Percentiles rank a stretch among this genome's conserved stretches.
Evolutionary conservation across 1,140 invertebrate genomes (phyloP).

Genomic region (Phymastichus coffea): DNA sequence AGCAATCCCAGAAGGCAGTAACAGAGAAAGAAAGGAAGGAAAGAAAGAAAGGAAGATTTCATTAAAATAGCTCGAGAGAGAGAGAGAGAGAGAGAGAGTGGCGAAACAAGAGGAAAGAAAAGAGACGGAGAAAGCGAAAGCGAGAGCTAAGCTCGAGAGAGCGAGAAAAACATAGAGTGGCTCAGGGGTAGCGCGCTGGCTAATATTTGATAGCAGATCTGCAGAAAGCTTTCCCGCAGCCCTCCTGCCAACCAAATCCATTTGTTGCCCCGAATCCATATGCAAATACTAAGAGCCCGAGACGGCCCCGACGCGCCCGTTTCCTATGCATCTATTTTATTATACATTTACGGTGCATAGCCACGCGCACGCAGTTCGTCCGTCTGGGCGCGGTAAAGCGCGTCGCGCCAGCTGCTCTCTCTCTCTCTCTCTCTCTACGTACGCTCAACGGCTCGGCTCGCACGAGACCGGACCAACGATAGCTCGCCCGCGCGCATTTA

Average conservation of each 20-base stretch:
- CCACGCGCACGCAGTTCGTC: no score
- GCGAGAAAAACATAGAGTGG: no score
- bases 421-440: no score
- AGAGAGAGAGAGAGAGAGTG: not conserved
- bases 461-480: no score
- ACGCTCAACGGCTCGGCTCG: not conserved
- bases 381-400: no score
- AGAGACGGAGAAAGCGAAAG: no score
- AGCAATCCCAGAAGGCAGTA: not conserved
- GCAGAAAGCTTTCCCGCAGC: not conserved
- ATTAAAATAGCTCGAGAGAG: slow-evolving; percentile 13
- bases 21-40: no score
- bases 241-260: not conserved
- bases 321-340: slow-evolving; percentile 2
- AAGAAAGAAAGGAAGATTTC: no score
- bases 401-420: no score
- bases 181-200: not conserved
- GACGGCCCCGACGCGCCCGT: not conserved
- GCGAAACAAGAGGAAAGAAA: not conserved
- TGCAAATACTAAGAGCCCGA: slow-evolving; percentile 1
- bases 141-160: no score
- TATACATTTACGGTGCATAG: not conserved
- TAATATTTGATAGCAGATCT: slow-evolving; percentile 20
- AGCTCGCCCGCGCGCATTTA: not conserved
- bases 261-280: not conserved